These are phyloP conservation scores for Drosophila kanapiae DNA, from an alignment of 1,140 invertebrate species.

Conservation along the genomic window DNA sequence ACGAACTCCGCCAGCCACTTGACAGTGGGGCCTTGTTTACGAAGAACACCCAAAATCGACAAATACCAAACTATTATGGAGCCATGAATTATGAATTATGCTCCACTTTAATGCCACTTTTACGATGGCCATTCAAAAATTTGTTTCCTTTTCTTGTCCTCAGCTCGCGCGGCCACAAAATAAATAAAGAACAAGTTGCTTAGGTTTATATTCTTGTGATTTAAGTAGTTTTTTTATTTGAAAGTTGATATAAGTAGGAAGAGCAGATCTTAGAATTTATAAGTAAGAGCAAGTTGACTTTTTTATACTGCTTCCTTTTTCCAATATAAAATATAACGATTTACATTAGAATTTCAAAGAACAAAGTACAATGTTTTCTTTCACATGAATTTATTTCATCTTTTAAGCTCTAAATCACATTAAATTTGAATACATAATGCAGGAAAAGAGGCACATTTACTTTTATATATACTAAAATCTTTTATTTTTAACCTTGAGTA, in stretches of 20 bases:
- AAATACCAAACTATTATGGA: slow-evolving; percentile 29
- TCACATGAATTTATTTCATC: too few relatives aligned
- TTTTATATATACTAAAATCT: neutral
- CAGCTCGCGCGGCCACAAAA: neutral
- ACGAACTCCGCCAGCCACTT: slow-evolving; percentile 24
- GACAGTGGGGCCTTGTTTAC: slow-evolving; percentile 19
- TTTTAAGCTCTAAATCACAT: too few relatives aligned
- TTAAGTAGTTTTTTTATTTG: slow-evolving; percentile 9
- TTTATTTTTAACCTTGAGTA: neutral
- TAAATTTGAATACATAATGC: too few relatives aligned
- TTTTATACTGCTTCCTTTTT: too few relatives aligned
- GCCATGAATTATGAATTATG: slow-evolving; percentile 50
- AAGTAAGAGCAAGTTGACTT: too few relatives aligned
- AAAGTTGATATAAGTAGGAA: neutral
- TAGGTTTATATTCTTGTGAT: slow-evolving; percentile 22
- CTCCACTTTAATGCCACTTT: slow-evolving; percentile 59
- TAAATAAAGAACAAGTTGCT: slow-evolving; percentile 23
- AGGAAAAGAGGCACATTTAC: neutral
- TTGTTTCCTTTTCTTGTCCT: slow-evolving; percentile 38
- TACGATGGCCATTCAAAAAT: slow-evolving; percentile 62
- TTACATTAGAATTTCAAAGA: too few relatives aligned
- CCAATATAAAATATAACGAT: too few relatives aligned
- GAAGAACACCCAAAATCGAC: slow-evolving; percentile 7
- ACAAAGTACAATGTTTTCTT: too few relatives aligned
- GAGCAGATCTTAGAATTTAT: neutral